Evolutionary conservation across 2,113 vertebrate species (phyloP), one percentile per base, ranked within the genome.

Genomic region (Vimba vimba): DNA sequence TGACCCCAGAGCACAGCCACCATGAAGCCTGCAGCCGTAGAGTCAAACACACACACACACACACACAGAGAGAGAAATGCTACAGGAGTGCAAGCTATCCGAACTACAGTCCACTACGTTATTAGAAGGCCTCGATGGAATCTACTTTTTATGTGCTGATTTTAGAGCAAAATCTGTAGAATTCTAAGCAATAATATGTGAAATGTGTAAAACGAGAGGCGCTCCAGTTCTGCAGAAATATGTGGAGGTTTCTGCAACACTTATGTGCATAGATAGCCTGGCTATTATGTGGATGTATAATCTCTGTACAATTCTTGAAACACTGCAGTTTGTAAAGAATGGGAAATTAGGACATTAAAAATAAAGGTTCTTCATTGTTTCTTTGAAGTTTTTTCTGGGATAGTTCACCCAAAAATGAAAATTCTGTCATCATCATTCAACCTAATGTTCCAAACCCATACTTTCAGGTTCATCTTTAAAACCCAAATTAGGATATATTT

Each of bases 1-100:
- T 90, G 92, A 93, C 91, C 91, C 92, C 92, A 92, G 92, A 92
- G 90, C 90, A 90, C 88, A 91, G 92, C 74, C 86, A 85, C 83
- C 64, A 79, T 55, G 86, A 86, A 85, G 68, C 78, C 82, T 66
- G 39, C 36, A 86, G 82, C 6, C 77, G 78, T 85, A 77, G 83
- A 91, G 33, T 85, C 84, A 80, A 91, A 90, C 90, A 87, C 87
- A 84, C 81, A 88, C 13, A 88, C 78, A 88, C 78, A 57, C 52
- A 84, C 81, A 88, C 11, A 88, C 75, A 36, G 39, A 43, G 39
- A 7, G 43, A 87, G 89, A 83, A 33, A 86, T 39, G 75, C 89
- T 60, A 81, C 59, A 30, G 55, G 84, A 88, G 89, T 86, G 87
- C 21, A 15, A 47, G 39, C 25, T 80, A n/a, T 36, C 21, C 23